Evolutionary conservation across 2,113 vertebrate genomes (phyloP), one percentile per base, ranked within the genome.

Genomic region (Pteruthius melanotis): DNA sequence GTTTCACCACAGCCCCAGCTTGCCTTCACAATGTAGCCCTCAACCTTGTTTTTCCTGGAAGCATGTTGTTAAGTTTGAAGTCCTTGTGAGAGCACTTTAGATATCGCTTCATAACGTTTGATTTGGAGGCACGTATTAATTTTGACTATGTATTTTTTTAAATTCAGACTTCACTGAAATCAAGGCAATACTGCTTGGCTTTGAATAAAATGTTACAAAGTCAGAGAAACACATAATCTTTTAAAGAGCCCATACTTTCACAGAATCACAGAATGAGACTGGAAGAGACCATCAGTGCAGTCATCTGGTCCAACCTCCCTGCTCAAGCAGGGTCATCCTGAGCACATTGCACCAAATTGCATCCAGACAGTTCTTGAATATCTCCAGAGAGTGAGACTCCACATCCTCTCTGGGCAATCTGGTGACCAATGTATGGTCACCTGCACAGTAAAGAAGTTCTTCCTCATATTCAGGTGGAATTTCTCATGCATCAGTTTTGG

Each of bases 11-110:
- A 49, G 49, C 27, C 52, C 19, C 24, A 53, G 23, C 50, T 50
- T 56, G 31, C 45, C 42, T 85, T 78, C 64, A 40, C 16, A 35
- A 22, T 1, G 3, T 18, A 74, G 14, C 23, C 40, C 11, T n/a
- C 33, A 19, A 50, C 45, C 3, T 0, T 1, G 0, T 56, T 61
- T 63, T 53, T 75, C 40, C 45, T 0, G 2, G 61, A 28, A 23
- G 6, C 1, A 0, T 4, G 6, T 17, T n/a, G 21, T 59, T 82
- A 45, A 85, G 15, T 18, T 24, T 39, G 17, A 68, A 59, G 35
- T 59, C 31, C 33, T 50, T 54, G 13, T 19, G 22, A 60, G 16
- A 83, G 6, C 10, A 21, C 35, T 35, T 33, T 14, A n/a, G 17
- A 20, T 59, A 64, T 23, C 30, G 39, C 70, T 59, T 86, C 15